Percentiles rank a stretch among this genome's conserved stretches.
These are phyloP conservation scores for Zaprionus vittiger DNA, from an alignment of 1,140 invertebrate species.

Conservation along the genomic window DNA sequence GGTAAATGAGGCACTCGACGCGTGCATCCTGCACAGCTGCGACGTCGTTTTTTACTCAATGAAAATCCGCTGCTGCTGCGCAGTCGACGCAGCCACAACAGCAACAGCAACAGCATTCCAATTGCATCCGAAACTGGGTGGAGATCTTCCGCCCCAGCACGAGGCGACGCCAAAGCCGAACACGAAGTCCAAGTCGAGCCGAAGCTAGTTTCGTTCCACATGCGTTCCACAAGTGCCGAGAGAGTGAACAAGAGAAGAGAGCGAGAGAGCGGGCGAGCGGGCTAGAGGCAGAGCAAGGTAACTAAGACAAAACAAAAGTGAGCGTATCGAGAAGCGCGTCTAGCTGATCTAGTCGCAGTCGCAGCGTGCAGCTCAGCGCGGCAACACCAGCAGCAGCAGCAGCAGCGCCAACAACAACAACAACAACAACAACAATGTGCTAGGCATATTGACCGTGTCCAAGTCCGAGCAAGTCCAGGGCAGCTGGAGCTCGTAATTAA, in stretches of 20 bases:
- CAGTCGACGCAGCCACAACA: slow-evolving; percentile 28
- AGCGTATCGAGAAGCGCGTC: slow-evolving; percentile 51
- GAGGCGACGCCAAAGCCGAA: slow-evolving; percentile 36
- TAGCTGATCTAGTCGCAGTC: slow-evolving; percentile 50
- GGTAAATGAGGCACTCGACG: slow-evolving; percentile 74
- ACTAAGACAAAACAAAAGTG: slow-evolving; percentile 46
- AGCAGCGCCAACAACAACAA: slow-evolving; percentile 12
- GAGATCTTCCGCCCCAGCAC: slow-evolving; percentile 84
- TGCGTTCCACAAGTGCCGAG: slow-evolving; percentile 55
- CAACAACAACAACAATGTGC: slow-evolving; percentile 6
- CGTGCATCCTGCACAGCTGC: slow-evolving; percentile 71
- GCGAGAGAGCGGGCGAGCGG: background rate
- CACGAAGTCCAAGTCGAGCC: slow-evolving; percentile 30
- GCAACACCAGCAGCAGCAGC: slow-evolving; percentile 37
- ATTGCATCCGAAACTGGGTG: slow-evolving; percentile 84
- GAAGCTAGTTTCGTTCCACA: slow-evolving; percentile 37
- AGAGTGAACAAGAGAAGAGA: background rate
- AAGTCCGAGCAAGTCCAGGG: slow-evolving; percentile 26
- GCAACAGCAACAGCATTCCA: slow-evolving; percentile 58
- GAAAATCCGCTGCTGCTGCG: slow-evolving; percentile 59
- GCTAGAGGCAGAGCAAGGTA: slow-evolving; percentile 11
- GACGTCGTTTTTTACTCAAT: slow-evolving; percentile 70
- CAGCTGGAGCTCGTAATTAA: slow-evolving; percentile 51
- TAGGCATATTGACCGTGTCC: slow-evolving; percentile 31
- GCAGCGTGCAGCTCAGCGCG: slow-evolving; percentile 49